Evolutionary conservation across 1,140 invertebrate species (phyloP), one percentile per base, ranked within the genome.

Genomic region (Scaptomyza pallida): DNA sequence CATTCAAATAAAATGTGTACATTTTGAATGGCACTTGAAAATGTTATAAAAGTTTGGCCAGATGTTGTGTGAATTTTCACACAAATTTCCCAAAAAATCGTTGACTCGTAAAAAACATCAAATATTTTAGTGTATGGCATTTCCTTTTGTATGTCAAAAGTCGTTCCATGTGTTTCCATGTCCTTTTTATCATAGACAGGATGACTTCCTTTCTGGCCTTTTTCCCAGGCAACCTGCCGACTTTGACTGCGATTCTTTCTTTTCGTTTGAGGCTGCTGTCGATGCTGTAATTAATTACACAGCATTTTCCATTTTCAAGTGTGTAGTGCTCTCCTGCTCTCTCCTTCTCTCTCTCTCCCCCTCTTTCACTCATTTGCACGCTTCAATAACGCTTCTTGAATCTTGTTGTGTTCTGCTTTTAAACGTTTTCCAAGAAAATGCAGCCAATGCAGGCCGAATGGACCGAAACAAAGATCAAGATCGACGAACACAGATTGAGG

Each of bases 261-360:
- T 23, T 4, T 23, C 3, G 21, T 23, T 30, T 35, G 10, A 35
- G 4, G 23, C 23, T 26, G 23, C 8, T 37, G 33, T 37, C 33
- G 45, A 45, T 61, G 45, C 57, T 60, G 78, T 78, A 88, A 88
- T 88, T 88, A 88, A 88, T 88, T 88, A 88, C 83, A 82, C 78
- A 88, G 83, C 82, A 82, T 88, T 88, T 88, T 88, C 77, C 83
- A 82, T 88, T 89, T 88, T 78, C 76, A 78, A 75, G 59, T 72
- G 75, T 59, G 60, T 47, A 45, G 37, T 5, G 23, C 23, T 37
- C 45, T 40, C 64, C 30, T n/a, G 26, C 45, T 33, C 41, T 48
- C 41, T 26, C 33, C 17, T 6, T 17, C 40, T 23, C 2, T 0
- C 15, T 23, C 16, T 26, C 8, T n/a, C 47, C 15, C n/a, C 45